Evolutionary conservation across 2,797 vertebrate genomes (phyloP).

Genomic region (Miichthys miiuy): DNA sequence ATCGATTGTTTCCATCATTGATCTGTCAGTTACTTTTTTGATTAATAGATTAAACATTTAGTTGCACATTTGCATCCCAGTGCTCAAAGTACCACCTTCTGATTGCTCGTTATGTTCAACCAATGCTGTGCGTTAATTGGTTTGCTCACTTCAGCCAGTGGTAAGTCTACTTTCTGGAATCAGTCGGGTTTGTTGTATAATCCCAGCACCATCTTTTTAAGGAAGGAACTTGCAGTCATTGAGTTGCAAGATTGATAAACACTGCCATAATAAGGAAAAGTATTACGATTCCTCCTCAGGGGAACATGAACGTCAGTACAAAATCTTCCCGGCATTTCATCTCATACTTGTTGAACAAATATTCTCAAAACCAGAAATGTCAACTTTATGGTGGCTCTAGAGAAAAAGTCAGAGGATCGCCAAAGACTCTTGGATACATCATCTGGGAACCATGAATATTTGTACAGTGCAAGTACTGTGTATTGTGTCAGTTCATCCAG

Average conservation of each 20-base stretch:
- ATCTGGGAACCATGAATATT: background rate
- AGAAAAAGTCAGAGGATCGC: background rate
- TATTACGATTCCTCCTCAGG: too few species aligned
- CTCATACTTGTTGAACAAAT: too few species aligned
- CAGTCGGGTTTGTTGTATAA: background rate
- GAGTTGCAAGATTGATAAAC: too few species aligned
- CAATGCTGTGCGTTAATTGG: background rate
- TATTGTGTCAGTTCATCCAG: background rate
- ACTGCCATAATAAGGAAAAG: too few species aligned
- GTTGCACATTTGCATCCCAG: background rate
- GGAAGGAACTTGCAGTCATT: too few species aligned
- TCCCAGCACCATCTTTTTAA: too few species aligned
- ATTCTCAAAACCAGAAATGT: background rate
- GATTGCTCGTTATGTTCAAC: background rate
- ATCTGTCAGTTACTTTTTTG: background rate
- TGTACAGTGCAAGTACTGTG: too few species aligned
- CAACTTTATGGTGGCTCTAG: background rate
- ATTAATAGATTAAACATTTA: background rate
- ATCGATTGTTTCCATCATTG: background rate
- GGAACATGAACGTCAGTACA: too few species aligned
- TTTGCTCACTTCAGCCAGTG: background rate
- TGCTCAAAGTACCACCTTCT: background rate
- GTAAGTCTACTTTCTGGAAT: background rate
- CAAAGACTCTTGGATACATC: background rate
- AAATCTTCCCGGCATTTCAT: too few species aligned